A percentile compares a stretch with the other conserved stretches of the same genome.
Conservation (phyloP, 2,888 invertebrate species). For the Sepiola atlantica region DNA sequence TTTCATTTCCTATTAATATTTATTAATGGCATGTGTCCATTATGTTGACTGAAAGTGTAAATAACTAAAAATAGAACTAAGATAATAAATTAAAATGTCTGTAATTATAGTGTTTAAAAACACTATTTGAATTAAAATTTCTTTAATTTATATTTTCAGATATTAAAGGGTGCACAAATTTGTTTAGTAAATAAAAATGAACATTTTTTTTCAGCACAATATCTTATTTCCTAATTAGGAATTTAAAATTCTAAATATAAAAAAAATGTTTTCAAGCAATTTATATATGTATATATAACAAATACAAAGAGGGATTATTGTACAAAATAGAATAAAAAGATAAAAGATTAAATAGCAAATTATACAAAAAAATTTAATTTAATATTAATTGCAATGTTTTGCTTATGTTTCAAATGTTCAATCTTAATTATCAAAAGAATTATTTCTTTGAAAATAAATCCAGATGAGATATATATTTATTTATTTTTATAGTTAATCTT, state of each 20-base stretch:
- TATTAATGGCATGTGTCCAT: conserved; percentile 39
- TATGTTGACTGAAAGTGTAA: conserved; percentile 40
- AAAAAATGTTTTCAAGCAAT: neutral
- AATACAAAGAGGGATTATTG: neutral
- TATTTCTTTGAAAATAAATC: neutral
- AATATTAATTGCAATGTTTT: neutral
- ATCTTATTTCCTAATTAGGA: neutral
- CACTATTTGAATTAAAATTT: neutral
- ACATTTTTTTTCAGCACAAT: neutral
- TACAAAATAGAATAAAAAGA: neutral
- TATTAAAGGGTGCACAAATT: neutral
- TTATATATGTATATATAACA: neutral
- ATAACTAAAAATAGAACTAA: neutral
- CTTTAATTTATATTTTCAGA: neutral
- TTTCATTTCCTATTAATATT: conserved; percentile 14
- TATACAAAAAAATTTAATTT: conserved; percentile 1
- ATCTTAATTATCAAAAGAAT: neutral
- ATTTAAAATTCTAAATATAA: neutral
- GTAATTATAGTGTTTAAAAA: neutral
- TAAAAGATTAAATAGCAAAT: neutral
- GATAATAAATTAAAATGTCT: neutral
- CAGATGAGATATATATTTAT: neutral
- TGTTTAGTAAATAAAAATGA: neutral
- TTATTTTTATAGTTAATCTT: neutral
- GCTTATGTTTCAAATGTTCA: neutral